These are phyloP conservation scores for Cyphomyrus discorhynchus DNA, from an alignment of 2,113 vertebrate species.

Conservation along the genomic window DNA sequence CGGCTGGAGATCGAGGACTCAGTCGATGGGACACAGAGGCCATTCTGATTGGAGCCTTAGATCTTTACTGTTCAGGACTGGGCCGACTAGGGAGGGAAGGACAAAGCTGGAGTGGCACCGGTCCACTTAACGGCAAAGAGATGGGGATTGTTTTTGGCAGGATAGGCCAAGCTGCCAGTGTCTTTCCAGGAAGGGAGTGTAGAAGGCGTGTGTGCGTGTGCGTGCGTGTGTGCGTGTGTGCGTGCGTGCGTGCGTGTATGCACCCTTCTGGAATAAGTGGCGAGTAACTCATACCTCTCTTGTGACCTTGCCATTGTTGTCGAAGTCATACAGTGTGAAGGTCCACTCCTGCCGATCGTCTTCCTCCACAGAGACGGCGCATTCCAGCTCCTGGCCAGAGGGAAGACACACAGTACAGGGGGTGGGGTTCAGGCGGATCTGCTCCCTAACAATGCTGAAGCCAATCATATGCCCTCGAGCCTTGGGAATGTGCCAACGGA, in stretches of 20 bases:
- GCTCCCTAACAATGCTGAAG: not conserved
- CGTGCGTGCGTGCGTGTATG: too few species aligned
- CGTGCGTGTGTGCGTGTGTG: too few species aligned
- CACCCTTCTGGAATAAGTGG: not conserved
- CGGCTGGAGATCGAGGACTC: constrained; percentile 38
- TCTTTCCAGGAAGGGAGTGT: not conserved
- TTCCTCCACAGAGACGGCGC: constrained; percentile 94
- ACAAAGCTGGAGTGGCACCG: constrained; percentile 18
- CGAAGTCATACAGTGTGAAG: constrained; percentile 96
- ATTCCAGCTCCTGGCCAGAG: constrained; percentile 83
- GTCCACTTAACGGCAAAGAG: not conserved
- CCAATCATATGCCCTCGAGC: not conserved
- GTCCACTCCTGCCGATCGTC: constrained; percentile 98
- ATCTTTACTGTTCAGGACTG: constrained; percentile 40
- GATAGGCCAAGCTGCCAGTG: not conserved
- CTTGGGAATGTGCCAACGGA: not conserved
- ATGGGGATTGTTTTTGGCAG: not conserved
- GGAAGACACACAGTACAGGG: constrained; percentile 16
- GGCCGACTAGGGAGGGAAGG: constrained; percentile 31
- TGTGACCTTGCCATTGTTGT: constrained; percentile 98
- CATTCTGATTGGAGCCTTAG: constrained; percentile 45
- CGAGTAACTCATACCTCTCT: constrained; percentile 74
- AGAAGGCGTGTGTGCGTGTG: too few species aligned
- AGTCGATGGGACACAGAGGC: constrained; percentile 38
- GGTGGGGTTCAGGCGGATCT: not conserved